These are phyloP conservation scores for Bos javanicus DNA, from an alignment of 2,113 vertebrate genomes.

Conservation along the genomic window DNA sequence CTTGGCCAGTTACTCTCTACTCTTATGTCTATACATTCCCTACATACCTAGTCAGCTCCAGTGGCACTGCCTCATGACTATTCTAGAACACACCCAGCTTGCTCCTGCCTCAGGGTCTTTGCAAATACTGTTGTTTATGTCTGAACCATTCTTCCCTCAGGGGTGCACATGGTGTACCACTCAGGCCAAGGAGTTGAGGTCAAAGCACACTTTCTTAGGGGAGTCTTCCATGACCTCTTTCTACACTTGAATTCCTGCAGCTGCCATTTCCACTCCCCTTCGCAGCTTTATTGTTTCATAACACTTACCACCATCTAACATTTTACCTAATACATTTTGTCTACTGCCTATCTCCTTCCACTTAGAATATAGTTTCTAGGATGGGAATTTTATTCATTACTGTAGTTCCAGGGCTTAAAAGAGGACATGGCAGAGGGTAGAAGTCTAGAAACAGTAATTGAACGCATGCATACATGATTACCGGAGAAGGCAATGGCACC, in stretches of 20 bases:
- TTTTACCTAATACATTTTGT: not conserved
- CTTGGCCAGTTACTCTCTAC: not conserved
- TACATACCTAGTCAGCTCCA: not conserved
- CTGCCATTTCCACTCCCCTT: not conserved
- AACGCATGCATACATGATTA: not conserved
- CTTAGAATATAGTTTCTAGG: not conserved
- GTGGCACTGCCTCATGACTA: not conserved
- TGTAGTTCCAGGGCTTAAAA: not conserved
- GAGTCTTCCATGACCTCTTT: not conserved
- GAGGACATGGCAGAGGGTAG: not conserved
- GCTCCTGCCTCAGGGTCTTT: not conserved
- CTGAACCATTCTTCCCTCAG: not conserved
- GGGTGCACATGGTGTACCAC: not conserved
- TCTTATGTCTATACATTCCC: not conserved
- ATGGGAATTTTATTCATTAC: not conserved
- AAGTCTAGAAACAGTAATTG: not conserved
- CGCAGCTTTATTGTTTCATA: not conserved
- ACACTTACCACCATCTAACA: not conserved
- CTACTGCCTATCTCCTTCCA: not conserved
- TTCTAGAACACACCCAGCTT: not conserved
- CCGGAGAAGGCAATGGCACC: too few relatives aligned
- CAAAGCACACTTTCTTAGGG: not conserved
- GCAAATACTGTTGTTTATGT: not conserved
- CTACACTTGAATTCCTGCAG: not conserved
- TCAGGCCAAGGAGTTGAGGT: not conserved